Base-by-base conservation (phyloP, 37 sponge, comb jelly and placozoan genomes). In the Eunapius fragilis region DNA sequence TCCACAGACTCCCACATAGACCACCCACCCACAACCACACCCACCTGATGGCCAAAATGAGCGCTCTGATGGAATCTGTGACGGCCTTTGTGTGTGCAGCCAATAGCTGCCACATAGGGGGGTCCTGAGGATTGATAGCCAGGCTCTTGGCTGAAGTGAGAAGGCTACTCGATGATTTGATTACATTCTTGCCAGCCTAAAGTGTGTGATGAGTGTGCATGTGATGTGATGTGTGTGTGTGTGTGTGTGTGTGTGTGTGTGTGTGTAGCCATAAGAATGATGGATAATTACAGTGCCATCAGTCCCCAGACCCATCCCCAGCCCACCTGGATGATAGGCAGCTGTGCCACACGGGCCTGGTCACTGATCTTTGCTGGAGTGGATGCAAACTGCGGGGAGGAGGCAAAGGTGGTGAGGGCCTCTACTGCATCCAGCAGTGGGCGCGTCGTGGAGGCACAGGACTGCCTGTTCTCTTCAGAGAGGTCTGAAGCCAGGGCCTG, bases 401-500 rank as follows among this genome's bases (percentile, higher is more conserved):
- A 95, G 31, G 94, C 97, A 85, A 95, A 98, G 22, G 91, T 92
- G 24, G 91, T 86, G 84, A 98, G 92, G 13, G 90, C 94, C 31
- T 98, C 99, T 77, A 98, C 97, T 5, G 99, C 95, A 45, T 95
- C 96, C 72, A 95, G 75, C 13, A 98, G 91, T 71, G 99, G 97
- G n/a, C 80, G 87, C 27, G 96, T 96, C 24, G 94, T 87, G 33
- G 78, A 68, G 19, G 96, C 88, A 90, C 97, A 96, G 6, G 96
- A 96, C 31, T 85, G 85, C 24, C 96, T 84, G 85, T 96, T 94
- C 76, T 88, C 91, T 2, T 92, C 89, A 37, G 85, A 89, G 28
- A 96, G 78, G 22, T 94, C 70, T 31, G 89, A 91, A 76, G 96
- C 96, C 68, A 98, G 78, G 27, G 89, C 91, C 93, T 92, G 80